Evolutionary conservation across 2,888 invertebrate genomes (phyloP).

Genomic region (Drosophila flavopinicola): DNA sequence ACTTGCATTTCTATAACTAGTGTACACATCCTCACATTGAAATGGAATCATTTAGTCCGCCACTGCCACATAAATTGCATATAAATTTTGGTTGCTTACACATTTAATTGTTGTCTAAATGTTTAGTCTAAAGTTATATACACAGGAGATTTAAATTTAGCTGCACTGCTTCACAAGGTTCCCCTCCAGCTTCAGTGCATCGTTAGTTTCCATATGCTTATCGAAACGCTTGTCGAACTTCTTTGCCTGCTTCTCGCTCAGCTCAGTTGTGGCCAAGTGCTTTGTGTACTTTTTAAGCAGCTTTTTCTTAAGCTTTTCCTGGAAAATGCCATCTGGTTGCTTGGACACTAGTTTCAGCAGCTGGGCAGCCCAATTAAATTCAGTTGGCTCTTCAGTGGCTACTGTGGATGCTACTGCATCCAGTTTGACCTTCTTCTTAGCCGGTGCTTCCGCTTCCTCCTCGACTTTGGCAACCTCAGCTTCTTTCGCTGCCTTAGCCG

Average conservation of each 20-base stretch:
- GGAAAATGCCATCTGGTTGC: constrained; percentile 86
- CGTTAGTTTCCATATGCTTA: constrained; percentile 89
- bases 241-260: constrained; percentile 85
- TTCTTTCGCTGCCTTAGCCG: constrained; percentile 43
- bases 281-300: constrained; percentile 87
- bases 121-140: constrained; percentile 7
- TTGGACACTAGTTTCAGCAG: constrained; percentile 72
- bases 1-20: no score
- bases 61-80: neutral
- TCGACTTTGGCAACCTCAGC: neutral
- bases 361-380: constrained; percentile 74
- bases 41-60: no score
- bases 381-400: constrained; percentile 19
- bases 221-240: constrained; percentile 89
- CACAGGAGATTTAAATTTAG: constrained; percentile 14
- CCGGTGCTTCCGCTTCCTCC: constrained; percentile 26
- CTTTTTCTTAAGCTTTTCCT: constrained; percentile 91
- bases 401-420: constrained; percentile 9
- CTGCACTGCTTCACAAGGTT: constrained; percentile 85
- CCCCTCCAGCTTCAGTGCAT: constrained; percentile 87
- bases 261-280: constrained; percentile 83
- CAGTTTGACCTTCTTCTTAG: constrained; percentile 55
- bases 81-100: constrained; percentile 37
- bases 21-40: no score
- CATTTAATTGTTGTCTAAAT: constrained; percentile 42